These are phyloP conservation scores for Cheirogaleus medius DNA, from an alignment of 2,113 vertebrate genomes.

Conservation along the genomic window DNA sequence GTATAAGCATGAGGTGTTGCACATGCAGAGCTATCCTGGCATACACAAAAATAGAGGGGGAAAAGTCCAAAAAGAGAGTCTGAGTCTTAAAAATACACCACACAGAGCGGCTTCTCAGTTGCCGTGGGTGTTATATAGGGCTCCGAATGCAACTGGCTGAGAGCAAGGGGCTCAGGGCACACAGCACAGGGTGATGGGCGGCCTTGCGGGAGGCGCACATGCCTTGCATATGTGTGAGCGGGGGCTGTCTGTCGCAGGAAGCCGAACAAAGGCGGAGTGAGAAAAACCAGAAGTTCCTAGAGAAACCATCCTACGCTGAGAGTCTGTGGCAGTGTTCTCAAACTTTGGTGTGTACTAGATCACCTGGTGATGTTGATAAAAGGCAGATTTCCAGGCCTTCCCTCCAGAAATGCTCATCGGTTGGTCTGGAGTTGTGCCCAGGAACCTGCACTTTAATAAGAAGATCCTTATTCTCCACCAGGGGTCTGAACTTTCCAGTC, in stretches of 20 bases:
- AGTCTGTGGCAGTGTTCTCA: not conserved
- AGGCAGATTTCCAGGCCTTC: not conserved
- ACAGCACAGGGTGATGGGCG: not conserved
- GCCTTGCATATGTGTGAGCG: fast-evolving
- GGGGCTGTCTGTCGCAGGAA: not conserved
- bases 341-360: not conserved
- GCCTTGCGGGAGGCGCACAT: not conserved
- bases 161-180: not conserved
- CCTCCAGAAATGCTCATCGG: not conserved
- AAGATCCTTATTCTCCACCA: not conserved
- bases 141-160: not conserved
- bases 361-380: not conserved
- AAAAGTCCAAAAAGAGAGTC: not conserved
- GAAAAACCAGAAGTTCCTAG: not conserved
- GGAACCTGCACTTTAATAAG: not conserved
- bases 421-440: not conserved
- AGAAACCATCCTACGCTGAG: fast-evolving
- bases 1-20: not conserved
- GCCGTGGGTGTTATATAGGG: slow-evolving; percentile 9
- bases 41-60: slow-evolving; percentile 14
- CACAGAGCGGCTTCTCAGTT: not conserved
- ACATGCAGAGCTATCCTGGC: not conserved
- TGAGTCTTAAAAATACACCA: not conserved
- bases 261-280: not conserved
- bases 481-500: not conserved